Conservation (phyloP, 2,888 invertebrate species). For the Tubulanus polymorphus region DNA sequence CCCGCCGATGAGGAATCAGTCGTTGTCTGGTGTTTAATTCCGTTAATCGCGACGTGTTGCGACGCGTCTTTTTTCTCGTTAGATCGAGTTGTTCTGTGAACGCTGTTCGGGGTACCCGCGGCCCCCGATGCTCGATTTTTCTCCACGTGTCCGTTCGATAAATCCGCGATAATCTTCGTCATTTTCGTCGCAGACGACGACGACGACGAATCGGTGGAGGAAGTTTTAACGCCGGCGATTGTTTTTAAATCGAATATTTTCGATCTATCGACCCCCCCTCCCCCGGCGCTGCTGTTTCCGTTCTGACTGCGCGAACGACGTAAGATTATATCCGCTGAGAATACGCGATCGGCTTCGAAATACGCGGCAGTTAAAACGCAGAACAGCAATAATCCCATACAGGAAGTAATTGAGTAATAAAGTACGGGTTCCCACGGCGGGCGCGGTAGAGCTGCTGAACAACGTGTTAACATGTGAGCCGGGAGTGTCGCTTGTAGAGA, state of each 20-base stretch:
- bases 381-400: conserved; percentile 60
- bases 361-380: conserved; percentile 66
- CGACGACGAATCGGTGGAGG: conserved; percentile 15
- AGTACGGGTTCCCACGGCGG: conserved; percentile 74
- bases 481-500: conserved; percentile 67
- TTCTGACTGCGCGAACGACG: conserved; percentile 38
- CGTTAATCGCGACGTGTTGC: too few species aligned
- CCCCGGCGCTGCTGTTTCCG: conserved; percentile 63
- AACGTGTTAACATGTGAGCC: conserved; percentile 64
- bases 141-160: conserved; percentile 28
- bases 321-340: conserved; percentile 53
- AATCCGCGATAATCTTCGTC: background rate
- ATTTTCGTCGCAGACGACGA: background rate
- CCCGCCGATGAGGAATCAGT: too few species aligned
- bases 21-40: too few species aligned
- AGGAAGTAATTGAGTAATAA: conserved; percentile 58
- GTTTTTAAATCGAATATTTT: conserved; percentile 54
- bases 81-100: conserved; percentile 3
- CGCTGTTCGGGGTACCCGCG: background rate
- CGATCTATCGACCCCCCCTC: conserved; percentile 59
- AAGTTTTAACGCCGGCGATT: conserved; percentile 33
- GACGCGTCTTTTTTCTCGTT: conserved; percentile 3
- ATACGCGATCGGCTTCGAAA: conserved; percentile 69
- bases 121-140: too few species aligned
- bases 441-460: conserved; percentile 66